Base-by-base conservation (phyloP, 2,113 vertebrate species). In the Nothocercus julius region DNA sequence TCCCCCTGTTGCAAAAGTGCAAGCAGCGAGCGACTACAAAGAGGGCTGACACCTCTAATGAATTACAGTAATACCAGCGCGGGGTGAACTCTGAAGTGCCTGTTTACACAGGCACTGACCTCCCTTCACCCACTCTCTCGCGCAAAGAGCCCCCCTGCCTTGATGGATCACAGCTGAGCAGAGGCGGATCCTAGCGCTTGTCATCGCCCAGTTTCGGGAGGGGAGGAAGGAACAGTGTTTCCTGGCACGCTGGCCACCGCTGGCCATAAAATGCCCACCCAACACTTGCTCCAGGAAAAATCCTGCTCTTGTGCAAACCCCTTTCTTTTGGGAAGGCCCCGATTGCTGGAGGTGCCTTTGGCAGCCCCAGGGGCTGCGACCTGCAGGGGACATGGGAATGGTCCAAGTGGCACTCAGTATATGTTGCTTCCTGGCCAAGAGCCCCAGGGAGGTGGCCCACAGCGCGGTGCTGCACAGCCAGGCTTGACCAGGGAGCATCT, bases 121-220 rank as follows among this genome's bases (percentile, higher is more conserved):
- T 97, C 90, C 86, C 73, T 73, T 96, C 95, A 87, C 73, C 95
- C 77, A 4, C 89, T 53, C 82, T 49, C 79, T 54, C 86, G 75
- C 79, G 75, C 3, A 3, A 27, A 45, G 28, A 18, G 5, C 21
- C 56, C 47, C 61, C 54, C 40, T 42, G 2, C 72, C 45, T 42
- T 96, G 96, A 97, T 92, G 94, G 96, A 97, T 96, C 92, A 8
- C 97, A 97, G 96, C 97, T 95, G 96, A 95, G 78, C 36, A 73
- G 72, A 92, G 80, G 88, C 89, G 93, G 80, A 78, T 7, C 87
- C 80, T 51, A 1, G n/a, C 79, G 95, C 93, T 97, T 94, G 87
- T 96, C 92, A 27, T 66, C 89, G 74, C 89, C 70, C 84, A 76
- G 89, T 74, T 24, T 49, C 0, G 44, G 20, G 42, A 81, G 61